These are phyloP conservation scores for Stenurella melanura DNA, from an alignment of 2,888 invertebrate species.

Conservation along the genomic window DNA sequence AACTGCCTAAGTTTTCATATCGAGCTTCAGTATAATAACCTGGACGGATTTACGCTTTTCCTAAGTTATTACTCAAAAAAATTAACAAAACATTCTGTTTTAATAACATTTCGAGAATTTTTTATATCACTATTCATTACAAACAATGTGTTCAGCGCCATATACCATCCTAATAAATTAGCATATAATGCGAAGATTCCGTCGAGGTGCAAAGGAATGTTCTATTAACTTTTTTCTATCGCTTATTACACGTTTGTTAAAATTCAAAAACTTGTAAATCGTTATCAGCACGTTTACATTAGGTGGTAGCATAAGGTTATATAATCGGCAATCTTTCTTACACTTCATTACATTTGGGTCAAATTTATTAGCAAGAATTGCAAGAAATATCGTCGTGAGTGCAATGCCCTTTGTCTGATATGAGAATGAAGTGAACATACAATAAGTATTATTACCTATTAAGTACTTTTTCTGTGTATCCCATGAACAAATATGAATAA, in stretches of 20 bases:
- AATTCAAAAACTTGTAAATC: conserved; percentile 32
- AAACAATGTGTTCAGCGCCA: not conserved
- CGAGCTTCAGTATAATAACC: no score
- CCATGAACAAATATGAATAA: no score
- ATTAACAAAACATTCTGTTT: not conserved
- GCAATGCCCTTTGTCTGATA: conserved; percentile 9
- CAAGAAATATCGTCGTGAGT: not conserved
- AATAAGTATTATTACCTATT: no score
- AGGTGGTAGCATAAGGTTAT: conserved; percentile 8
- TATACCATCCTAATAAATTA: conserved; percentile 12
- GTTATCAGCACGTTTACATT: conserved; percentile 8
- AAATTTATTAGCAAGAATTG: not conserved
- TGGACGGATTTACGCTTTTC: no score
- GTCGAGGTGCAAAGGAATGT: conserved; percentile 19
- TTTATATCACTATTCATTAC: not conserved
- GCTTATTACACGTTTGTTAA: conserved; percentile 16
- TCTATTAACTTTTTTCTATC: not conserved
- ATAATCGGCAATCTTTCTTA: conserved; percentile 14
- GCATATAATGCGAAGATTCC: conserved; percentile 30
- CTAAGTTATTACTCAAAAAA: no score
- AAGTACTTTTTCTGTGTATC: no score
- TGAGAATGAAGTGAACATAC: no score
- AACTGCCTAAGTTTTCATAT: no score
- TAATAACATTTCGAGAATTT: not conserved
- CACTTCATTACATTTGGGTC: conserved; percentile 19